Evolutionary conservation across 2,797 vertebrate genomes (phyloP).

Genomic region (Hyperoplus immaculatus): DNA sequence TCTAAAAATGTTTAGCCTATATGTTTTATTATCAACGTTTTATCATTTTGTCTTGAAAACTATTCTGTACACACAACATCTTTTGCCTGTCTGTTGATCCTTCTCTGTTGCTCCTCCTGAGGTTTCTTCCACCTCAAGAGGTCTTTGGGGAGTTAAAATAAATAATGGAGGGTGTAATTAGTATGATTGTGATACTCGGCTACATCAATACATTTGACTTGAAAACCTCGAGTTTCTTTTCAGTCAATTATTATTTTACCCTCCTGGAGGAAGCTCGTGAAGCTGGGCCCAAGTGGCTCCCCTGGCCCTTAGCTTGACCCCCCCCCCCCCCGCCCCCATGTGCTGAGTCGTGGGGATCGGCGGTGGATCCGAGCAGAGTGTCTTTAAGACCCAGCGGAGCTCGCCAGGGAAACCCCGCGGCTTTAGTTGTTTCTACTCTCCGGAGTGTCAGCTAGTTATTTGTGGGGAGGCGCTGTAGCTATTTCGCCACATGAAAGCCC

Average conservation of each 20-base stretch:
- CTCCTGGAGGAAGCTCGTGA: conserved; percentile 14
- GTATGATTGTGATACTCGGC: no score
- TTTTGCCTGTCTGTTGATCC: no score
- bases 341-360: conserved; percentile 28
- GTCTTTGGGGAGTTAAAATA: no score
- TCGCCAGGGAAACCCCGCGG: conserved; percentile 81
- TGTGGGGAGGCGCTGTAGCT: conserved; percentile 88
- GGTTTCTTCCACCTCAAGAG: no score
- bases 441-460: conserved; percentile 85
- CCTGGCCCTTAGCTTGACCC: conserved; percentile 35
- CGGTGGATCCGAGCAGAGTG: conserved; percentile 42
- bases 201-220: no score
- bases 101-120: no score
- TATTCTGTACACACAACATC: no score
- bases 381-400: conserved; percentile 88
- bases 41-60: no score
- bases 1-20: no score
- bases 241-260: neutral
- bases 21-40: no score
- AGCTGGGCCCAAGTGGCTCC: conserved; percentile 2
- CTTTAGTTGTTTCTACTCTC: conserved; percentile 85
- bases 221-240: neutral
- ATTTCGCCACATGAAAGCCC: conserved; percentile 85
- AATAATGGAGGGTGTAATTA: no score
- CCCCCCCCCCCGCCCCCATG: neutral